These are phyloP conservation scores for Xiphydria camelus DNA, from an alignment of 2,888 invertebrate species.

Conservation along the genomic window DNA sequence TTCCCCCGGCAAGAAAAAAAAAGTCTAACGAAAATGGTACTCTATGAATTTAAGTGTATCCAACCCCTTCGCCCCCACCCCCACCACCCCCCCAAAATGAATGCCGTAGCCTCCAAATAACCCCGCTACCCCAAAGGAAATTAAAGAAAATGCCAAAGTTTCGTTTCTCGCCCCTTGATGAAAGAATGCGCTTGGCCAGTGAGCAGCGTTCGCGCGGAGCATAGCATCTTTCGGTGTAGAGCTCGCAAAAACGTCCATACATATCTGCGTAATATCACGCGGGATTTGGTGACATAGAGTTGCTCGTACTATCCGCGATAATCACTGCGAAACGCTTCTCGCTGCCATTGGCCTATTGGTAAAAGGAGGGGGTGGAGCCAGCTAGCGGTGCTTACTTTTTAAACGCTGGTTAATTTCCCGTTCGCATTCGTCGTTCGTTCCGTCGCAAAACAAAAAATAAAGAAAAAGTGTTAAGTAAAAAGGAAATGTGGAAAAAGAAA, in stretches of 20 bases:
- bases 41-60: slow-evolving; percentile 15
- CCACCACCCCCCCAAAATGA: no score
- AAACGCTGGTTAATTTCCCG: slow-evolving; percentile 46
- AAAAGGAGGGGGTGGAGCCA: slow-evolving; percentile 58
- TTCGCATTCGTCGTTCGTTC: slow-evolving; percentile 4
- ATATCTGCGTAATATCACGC: no score
- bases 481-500: not conserved
- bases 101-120: slow-evolving; percentile 48
- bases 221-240: no score
- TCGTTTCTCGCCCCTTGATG: no score
- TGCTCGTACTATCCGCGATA: not conserved
- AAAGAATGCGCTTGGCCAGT: slow-evolving; percentile 45
- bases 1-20: no score
- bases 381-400: slow-evolving; percentile 45
- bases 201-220: no score
- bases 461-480: not conserved
- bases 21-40: no score
- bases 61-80: no score
- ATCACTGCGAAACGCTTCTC: slow-evolving; percentile 2
- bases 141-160: no score
- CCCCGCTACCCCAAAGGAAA: slow-evolving; percentile 33
- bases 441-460: not conserved
- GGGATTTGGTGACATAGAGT: no score
- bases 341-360: slow-evolving; percentile 55
- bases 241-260: no score